Evolutionary conservation across 2,888 invertebrate genomes (phyloP), one percentile per base, ranked within the genome.

Genomic region (Dendrolimus pini): DNA sequence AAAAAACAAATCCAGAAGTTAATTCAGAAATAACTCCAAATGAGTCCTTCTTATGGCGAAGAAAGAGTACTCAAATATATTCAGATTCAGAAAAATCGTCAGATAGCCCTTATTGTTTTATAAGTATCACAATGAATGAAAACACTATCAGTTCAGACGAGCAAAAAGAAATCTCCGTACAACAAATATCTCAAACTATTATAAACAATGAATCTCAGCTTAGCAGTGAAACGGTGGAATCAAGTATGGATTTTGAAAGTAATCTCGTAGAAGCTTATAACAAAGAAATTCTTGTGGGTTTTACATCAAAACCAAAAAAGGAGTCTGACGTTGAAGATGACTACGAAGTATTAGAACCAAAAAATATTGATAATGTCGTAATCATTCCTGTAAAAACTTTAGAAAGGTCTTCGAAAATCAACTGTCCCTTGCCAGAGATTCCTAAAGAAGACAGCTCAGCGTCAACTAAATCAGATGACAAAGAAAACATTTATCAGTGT

Each of bases 1-100:
- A 78, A 60, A 73, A 76, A 42, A 55, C 64, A 9, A 77, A 79
- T 62, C 74, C 84, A 70, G 83, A 85, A 55, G 68, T 86, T 10
- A 81, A 73, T 65, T 69, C 84, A 18, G 78, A 74, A 12, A 86
- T 93, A 58, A 87, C 92, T 66, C 94, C 94, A 1, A 94, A 94
- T 70, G 91, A 90, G 64, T 94, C 94, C 7, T 94, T 94, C 77
- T 80, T 94, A 52, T 94, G 93, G 92, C 91, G 93, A 59, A 77
- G 89, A 61, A 93, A 89, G 77, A 87, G 85, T 61, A 79, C 80
- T 54, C 86, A 84, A 69, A 80, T 84, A 63, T 88, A 86, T 68
- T 81, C 82, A 1, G 90, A 90, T 55, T 73, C 77, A 54, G 89
- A 88, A 56, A 86, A 78, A 65, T 75, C 67, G 56, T 77, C 81